phyloP scores from a whole-genome alignment of 1,140 invertebrate genomes.

The Andricus grossulariae region DNA sequence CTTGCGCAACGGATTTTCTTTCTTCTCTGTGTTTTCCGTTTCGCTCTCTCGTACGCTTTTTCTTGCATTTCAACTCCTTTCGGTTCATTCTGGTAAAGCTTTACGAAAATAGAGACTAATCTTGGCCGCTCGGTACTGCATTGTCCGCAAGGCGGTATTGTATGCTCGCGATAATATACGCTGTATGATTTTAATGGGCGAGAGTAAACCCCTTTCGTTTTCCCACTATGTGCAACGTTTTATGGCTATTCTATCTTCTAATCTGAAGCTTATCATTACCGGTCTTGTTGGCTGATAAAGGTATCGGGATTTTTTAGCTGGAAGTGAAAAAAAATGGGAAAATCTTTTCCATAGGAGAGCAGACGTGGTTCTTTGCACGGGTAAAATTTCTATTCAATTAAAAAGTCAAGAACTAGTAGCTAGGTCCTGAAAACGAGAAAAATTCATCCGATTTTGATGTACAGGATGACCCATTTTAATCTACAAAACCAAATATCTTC shows the following conservation, averaged over 20 bases:
- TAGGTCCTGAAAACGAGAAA: too few species aligned
- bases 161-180: conserved; percentile 21
- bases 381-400: too few species aligned
- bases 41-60: background rate
- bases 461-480: too few species aligned
- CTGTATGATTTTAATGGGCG: conserved; percentile 4
- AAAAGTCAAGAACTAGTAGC: too few species aligned
- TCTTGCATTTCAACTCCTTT: conserved; percentile 2
- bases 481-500: too few species aligned
- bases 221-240: background rate
- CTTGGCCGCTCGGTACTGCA: background rate
- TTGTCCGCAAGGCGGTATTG: conserved; percentile 19
- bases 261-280: too few species aligned
- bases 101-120: conserved; percentile 26
- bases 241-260: background rate
- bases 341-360: too few species aligned
- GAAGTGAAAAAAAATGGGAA: too few species aligned
- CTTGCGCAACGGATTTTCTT: conserved; percentile 28
- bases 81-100: conserved; percentile 11
- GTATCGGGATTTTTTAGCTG: too few species aligned
- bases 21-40: conserved; percentile 10
- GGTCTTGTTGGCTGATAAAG: background rate
- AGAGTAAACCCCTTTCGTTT: background rate
- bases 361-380: too few species aligned
- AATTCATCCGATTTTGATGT: too few species aligned